Conservation (phyloP, 2,113 vertebrate species). For the Capricornis sumatraensis region DNA sequence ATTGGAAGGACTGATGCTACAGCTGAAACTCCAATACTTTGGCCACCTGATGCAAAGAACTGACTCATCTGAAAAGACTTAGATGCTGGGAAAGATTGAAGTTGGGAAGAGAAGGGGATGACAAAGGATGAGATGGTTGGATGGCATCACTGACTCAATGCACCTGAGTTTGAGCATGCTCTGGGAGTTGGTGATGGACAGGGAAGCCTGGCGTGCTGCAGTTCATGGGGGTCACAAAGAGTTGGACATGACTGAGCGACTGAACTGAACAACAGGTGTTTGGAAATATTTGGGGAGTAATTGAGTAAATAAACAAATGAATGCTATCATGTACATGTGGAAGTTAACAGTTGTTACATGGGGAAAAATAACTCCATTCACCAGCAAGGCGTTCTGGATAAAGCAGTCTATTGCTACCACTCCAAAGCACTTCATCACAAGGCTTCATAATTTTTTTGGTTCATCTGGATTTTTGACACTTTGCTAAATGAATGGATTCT, state of each 20-base stretch:
- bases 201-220: not conserved
- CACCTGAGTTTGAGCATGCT: not conserved
- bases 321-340: not conserved
- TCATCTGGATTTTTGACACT: not conserved
- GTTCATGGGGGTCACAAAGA: not conserved
- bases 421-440: not conserved
- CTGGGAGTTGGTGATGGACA: not conserved
- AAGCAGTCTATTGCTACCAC: not conserved
- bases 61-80: not conserved
- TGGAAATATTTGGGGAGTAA: not conserved
- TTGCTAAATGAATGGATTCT: constrained; percentile 1
- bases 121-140: not conserved
- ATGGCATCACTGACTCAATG: not conserved
- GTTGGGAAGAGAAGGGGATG: not conserved
- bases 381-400: not conserved
- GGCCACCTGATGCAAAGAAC: not conserved
- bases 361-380: not conserved
- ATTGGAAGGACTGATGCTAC: not conserved
- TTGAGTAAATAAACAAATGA: not conserved
- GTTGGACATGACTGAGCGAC: not conserved
- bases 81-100: not conserved
- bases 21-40: not conserved
- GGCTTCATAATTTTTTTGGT: not conserved
- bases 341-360: not conserved
- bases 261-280: not conserved